A percentile compares a stretch with the other conserved stretches of the same genome.
phyloP scores from a whole-genome alignment of 2,113 vertebrate genomes.

The Panthera tigris region DNA sequence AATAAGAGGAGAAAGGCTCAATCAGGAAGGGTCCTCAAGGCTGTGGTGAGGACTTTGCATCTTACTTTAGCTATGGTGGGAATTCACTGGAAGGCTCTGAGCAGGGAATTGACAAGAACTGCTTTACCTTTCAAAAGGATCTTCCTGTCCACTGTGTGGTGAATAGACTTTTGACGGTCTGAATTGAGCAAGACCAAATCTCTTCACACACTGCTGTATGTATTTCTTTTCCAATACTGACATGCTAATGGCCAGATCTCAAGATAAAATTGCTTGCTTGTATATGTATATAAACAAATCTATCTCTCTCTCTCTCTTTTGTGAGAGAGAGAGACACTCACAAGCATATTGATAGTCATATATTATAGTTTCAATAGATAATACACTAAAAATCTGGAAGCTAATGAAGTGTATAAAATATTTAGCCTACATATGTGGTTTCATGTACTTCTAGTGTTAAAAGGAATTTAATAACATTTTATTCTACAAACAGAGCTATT shows the following conservation, averaged over 20 bases:
- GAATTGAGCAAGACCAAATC: not conserved
- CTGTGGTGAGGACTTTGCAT: not conserved
- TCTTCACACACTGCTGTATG: not conserved
- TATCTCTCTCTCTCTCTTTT: not conserved
- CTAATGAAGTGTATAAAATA: not conserved
- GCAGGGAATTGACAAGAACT: not conserved
- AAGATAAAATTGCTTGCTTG: not conserved
- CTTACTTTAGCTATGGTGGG: not conserved
- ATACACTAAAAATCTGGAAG: not conserved
- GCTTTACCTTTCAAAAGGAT: not conserved
- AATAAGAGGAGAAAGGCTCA: not conserved
- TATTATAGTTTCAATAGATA: not conserved
- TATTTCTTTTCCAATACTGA: not conserved
- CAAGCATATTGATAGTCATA: not conserved
- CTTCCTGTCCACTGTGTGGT: not conserved
- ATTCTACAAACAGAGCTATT: conserved; percentile 3
- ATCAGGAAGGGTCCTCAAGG: not conserved
- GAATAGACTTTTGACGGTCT: not conserved
- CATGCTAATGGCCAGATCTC: not conserved
- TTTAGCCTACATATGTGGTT: not conserved
- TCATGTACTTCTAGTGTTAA: not conserved
- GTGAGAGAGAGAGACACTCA: too few relatives aligned
- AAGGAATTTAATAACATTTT: not conserved
- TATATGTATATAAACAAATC: not conserved
- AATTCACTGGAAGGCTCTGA: not conserved